These are phyloP conservation scores for Rhadina sibilatrix DNA, from an alignment of 2,113 vertebrate species.

Conservation along the genomic window DNA sequence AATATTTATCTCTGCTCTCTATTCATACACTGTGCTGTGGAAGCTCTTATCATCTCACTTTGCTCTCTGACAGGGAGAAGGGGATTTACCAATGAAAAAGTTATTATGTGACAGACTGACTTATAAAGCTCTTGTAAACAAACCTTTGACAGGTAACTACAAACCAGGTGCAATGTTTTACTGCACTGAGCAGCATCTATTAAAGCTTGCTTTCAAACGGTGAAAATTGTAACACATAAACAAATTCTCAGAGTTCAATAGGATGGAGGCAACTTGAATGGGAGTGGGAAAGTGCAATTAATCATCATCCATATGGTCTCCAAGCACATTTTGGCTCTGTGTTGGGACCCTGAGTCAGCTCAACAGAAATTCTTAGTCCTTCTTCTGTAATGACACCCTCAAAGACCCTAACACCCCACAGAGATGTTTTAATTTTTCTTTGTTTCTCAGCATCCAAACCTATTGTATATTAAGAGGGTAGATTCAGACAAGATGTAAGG, in stretches of 20 bases:
- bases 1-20: background rate
- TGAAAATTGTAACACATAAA: background rate
- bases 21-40: accelerated
- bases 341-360: background rate
- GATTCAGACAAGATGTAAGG: background rate
- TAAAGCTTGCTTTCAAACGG: background rate
- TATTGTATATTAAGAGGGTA: background rate
- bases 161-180: background rate
- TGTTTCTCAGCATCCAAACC: background rate
- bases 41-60: background rate
- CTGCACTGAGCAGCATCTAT: background rate
- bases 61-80: background rate
- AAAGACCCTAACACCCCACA: background rate
- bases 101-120: background rate
- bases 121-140: background rate
- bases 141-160: background rate
- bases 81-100: background rate
- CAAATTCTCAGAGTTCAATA: background rate
- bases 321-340: background rate
- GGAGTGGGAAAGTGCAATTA: background rate
- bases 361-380: background rate
- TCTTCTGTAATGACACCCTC: background rate
- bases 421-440: background rate
- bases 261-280: background rate
- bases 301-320: background rate